Conservation (phyloP, 2,797 vertebrate genomes). For the Pangasius mekongensis region DNA sequence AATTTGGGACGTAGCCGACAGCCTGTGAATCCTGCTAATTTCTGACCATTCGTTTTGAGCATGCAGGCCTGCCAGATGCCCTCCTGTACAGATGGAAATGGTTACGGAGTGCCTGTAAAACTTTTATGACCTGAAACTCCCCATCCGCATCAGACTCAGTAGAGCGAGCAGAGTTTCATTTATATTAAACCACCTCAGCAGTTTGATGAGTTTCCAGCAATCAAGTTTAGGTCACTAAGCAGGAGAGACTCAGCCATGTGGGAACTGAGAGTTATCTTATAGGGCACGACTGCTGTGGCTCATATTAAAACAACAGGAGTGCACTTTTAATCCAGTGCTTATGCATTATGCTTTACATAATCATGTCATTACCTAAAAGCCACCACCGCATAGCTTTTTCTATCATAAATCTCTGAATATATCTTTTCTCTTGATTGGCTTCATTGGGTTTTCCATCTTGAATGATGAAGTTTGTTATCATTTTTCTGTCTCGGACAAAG, state of each 20-base stretch:
- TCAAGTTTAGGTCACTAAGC: conserved; percentile 31
- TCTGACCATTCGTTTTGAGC: conserved; percentile 22
- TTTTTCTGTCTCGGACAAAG: background rate
- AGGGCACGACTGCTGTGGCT: background rate
- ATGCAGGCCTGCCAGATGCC: conserved; percentile 22
- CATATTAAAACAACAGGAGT: conserved; percentile 14
- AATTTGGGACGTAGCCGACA: conserved; percentile 20
- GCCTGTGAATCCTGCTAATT: conserved; percentile 27
- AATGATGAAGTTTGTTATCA: background rate
- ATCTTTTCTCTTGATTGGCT: background rate
- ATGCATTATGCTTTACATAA: background rate
- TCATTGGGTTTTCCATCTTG: background rate
- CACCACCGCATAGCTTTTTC: no score
- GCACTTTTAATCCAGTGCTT: background rate
- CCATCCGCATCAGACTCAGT: conserved; percentile 33
- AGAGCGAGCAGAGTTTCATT: conserved; percentile 49
- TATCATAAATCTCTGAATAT: background rate
- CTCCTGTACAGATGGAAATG: conserved; percentile 25
- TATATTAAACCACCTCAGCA: conserved; percentile 47
- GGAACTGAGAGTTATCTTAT: conserved; percentile 3
- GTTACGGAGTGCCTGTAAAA: conserved; percentile 47
- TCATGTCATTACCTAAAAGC: background rate
- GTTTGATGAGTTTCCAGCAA: conserved; percentile 43
- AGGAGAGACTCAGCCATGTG: conserved; percentile 19
- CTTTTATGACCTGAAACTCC: conserved; percentile 51